Conservation (phyloP, 2,113 vertebrate species). For the Seriola rivoliana region DNA sequence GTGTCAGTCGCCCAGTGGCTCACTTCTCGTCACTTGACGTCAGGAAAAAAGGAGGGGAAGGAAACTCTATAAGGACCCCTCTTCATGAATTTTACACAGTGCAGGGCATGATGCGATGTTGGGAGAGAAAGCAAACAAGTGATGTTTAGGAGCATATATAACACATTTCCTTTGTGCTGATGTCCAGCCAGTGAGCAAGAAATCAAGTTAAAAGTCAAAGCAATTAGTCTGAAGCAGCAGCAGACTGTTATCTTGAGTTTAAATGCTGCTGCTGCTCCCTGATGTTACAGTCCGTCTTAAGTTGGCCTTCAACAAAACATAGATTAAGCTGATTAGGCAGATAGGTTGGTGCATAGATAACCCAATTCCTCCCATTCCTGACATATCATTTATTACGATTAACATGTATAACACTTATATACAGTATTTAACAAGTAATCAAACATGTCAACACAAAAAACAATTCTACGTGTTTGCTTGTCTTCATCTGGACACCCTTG, state of each 20-base stretch:
- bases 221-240: slow-evolving; percentile 2
- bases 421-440: too few species aligned
- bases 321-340: neutral
- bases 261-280: neutral
- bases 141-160: slow-evolving; percentile 49
- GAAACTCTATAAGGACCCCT: slow-evolving; percentile 58
- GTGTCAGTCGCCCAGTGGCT: slow-evolving; percentile 46
- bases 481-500: slow-evolving; percentile 23
- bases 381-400: slow-evolving; percentile 23
- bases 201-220: neutral
- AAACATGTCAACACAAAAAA: neutral
- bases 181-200: slow-evolving; percentile 7
- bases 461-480: slow-evolving; percentile 49
- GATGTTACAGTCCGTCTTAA: neutral
- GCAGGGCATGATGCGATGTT: slow-evolving; percentile 27
- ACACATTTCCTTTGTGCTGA: slow-evolving; percentile 6
- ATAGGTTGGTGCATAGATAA: slow-evolving; percentile 15
- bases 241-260: slow-evolving; percentile 31
- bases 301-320: neutral
- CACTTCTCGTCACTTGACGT: slow-evolving; percentile 56
- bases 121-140: slow-evolving; percentile 53
- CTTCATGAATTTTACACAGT: slow-evolving; percentile 43
- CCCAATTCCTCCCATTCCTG: slow-evolving; percentile 8
- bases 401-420: too few species aligned
- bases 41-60: slow-evolving; percentile 51